phyloP scores from a whole-genome alignment of 2,113 vertebrate genomes.

The Corynorhinus townsendii region DNA sequence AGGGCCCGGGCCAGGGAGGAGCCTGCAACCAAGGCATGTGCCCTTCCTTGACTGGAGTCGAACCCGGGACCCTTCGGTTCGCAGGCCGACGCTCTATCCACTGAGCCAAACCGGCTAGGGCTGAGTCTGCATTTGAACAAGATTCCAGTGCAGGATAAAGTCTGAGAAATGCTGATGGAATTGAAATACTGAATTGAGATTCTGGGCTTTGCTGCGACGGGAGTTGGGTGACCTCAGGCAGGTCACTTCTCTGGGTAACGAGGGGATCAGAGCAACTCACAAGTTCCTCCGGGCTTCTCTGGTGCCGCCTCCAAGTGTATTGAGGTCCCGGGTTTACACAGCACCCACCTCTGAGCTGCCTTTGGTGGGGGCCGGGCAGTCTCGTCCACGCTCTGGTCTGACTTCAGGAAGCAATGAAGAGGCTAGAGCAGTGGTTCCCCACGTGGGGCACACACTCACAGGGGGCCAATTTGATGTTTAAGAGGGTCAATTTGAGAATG shows the following conservation, averaged over 20 bases:
- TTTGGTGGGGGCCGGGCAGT: neutral
- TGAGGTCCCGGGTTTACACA: neutral
- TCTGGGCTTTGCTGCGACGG: neutral
- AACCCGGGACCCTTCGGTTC: too few relatives aligned
- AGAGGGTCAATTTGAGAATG: too few relatives aligned
- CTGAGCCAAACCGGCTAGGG: neutral
- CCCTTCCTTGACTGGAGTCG: too few relatives aligned
- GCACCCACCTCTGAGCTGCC: neutral
- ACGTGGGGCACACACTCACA: too few relatives aligned
- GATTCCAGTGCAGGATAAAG: fast-evolving
- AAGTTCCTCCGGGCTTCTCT: neutral
- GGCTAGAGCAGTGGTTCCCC: too few relatives aligned
- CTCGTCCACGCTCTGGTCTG: neutral
- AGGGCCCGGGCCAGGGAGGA: too few relatives aligned
- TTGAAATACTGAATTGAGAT: neutral
- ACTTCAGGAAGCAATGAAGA: neutral
- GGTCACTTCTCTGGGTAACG: neutral
- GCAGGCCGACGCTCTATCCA: too few relatives aligned
- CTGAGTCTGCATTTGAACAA: neutral
- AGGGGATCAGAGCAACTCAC: neutral
- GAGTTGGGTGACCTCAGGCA: neutral
- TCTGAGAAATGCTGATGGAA: neutral
- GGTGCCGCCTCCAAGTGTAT: neutral
- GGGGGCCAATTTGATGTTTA: too few relatives aligned
- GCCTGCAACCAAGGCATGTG: too few relatives aligned